A percentile compares a stretch with the other conserved stretches of the same genome.
phyloP scores from a whole-genome alignment of 2,888 invertebrate genomes.

The Arge pagana region DNA sequence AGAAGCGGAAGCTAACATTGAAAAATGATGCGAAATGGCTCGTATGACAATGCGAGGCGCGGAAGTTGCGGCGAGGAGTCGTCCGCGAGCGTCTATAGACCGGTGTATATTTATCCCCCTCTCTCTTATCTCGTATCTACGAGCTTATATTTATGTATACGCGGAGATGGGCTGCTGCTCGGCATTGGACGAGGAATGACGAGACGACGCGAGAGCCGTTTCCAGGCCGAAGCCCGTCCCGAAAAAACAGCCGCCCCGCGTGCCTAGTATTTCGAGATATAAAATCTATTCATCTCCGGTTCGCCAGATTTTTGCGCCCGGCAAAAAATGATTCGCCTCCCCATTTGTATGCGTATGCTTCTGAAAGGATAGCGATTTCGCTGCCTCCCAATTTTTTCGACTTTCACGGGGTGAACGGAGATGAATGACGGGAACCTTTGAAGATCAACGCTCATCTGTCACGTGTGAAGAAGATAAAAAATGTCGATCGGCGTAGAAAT shows the following conservation, averaged over 20 bases:
- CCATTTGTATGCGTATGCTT: no score
- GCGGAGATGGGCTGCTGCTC: background rate
- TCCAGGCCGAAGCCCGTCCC: background rate
- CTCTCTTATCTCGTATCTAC: background rate
- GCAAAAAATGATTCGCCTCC: constrained; percentile 46
- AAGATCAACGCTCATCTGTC: no score
- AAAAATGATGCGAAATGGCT: constrained; percentile 36
- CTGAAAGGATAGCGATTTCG: no score
- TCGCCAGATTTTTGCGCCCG: constrained; percentile 40
- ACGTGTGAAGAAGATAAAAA: no score
- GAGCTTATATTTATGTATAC: no score
- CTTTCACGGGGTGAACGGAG: no score
- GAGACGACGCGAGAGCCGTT: background rate
- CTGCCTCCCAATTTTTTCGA: no score
- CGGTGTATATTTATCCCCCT: background rate
- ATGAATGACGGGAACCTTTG: no score
- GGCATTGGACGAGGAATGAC: no score
- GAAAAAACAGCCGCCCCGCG: background rate
- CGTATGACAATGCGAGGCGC: constrained; percentile 31
- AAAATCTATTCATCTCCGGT: constrained; percentile 47
- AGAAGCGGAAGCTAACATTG: constrained; percentile 28
- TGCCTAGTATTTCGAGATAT: constrained; percentile 21
- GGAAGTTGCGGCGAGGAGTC: constrained; percentile 22
- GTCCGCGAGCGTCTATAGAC: constrained; percentile 4
- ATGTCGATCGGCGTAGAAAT: no score